These are phyloP conservation scores for Silurus glanis DNA, from an alignment of 2,113 vertebrate species.

Conservation along the genomic window DNA sequence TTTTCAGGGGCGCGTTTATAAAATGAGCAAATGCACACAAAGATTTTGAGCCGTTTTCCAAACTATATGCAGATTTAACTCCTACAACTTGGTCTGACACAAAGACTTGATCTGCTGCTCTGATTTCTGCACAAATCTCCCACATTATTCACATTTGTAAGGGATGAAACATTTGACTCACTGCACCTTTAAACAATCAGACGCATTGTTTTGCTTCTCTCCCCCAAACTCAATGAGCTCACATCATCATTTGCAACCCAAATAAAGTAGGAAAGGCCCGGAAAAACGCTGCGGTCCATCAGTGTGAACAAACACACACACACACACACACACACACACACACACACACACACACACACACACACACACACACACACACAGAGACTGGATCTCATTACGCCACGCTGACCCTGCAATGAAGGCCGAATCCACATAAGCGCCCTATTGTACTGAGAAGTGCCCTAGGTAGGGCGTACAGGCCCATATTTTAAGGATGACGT, in stretches of 20 bases:
- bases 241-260: constrained; percentile 30
- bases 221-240: neutral
- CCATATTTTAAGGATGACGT: neutral
- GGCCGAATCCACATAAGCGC: neutral
- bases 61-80: too few relatives aligned
- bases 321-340: too few relatives aligned
- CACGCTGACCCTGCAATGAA: neutral
- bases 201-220: neutral
- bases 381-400: neutral
- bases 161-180: neutral
- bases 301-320: too few relatives aligned
- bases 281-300: neutral
- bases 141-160: too few relatives aligned
- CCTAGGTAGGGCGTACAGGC: neutral
- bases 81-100: neutral
- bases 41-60: neutral
- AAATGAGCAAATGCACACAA: neutral
- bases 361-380: too few relatives aligned
- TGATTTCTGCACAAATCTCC: neutral
- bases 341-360: too few relatives aligned
- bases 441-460: neutral
- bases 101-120: neutral
- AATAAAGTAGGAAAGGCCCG: constrained; percentile 4
- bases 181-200: neutral
- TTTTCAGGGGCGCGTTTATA: neutral